Percentiles rank a stretch among this genome's conserved stretches.
phyloP scores from a whole-genome alignment of 1,140 invertebrate species.

The Laodelphax striatellus region DNA sequence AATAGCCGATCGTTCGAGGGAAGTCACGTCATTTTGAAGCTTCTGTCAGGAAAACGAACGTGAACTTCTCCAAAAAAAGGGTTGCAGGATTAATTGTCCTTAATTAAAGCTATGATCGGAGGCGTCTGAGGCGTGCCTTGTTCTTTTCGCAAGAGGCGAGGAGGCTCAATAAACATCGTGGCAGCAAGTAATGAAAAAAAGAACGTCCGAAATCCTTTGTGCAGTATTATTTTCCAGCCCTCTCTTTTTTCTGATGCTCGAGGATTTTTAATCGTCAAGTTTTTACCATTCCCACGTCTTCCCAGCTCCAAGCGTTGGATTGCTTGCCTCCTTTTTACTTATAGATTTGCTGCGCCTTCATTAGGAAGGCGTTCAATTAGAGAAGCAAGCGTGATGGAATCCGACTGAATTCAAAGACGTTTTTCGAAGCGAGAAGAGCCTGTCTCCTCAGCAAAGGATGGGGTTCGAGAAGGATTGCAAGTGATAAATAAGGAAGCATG shows the following conservation, averaged over 20 bases:
- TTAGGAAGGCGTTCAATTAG: not conserved
- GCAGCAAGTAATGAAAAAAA: not conserved
- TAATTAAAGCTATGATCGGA: not conserved
- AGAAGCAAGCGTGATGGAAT: not conserved
- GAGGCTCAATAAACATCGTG: no score
- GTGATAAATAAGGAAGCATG: no score
- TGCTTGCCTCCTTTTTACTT: not conserved
- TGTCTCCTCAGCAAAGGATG: no score
- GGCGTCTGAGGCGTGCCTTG: no score
- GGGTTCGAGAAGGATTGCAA: no score
- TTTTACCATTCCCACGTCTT: not conserved
- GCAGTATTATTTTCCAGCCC: not conserved
- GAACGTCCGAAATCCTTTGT: not conserved
- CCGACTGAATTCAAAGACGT: no score
- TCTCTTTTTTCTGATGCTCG: not conserved
- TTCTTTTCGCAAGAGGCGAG: no score
- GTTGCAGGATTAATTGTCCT: not conserved
- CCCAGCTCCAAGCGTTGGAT: not conserved
- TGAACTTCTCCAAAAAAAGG: not conserved
- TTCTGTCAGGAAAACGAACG: no score
- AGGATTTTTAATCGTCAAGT: conserved; percentile 2
- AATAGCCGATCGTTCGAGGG: no score
- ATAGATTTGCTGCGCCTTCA: not conserved
- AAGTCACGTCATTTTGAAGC: no score
- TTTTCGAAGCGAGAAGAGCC: no score